Conservation (phyloP, 92 coral and sea anemone species). For the Siderastrea siderea region DNA sequence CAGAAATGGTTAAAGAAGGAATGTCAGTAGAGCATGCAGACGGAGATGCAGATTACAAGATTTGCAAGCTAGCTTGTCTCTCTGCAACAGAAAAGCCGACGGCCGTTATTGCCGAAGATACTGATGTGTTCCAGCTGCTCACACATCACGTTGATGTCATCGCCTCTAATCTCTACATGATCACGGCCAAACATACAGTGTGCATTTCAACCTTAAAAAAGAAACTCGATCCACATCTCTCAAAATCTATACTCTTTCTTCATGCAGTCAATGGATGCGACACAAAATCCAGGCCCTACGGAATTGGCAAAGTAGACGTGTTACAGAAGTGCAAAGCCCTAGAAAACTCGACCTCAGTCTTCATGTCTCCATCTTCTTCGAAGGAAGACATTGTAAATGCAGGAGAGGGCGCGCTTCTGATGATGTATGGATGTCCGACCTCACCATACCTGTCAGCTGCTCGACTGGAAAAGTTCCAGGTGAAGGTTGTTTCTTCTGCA, state of each 20-base stretch:
- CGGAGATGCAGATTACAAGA: constrained; percentile 30
- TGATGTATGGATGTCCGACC: constrained; percentile 17
- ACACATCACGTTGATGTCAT: neutral
- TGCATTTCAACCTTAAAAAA: neutral
- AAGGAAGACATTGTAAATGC: neutral
- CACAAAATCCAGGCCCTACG: constrained; percentile 23
- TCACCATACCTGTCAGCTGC: constrained; percentile 26
- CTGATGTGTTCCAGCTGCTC: constrained; percentile 21
- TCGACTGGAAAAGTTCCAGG: constrained; percentile 43
- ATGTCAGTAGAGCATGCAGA: neutral
- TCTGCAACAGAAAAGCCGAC: constrained; percentile 4
- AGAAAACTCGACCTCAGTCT: neutral
- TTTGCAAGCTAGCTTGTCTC: constrained; percentile 1
- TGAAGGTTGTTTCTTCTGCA: constrained; percentile 38
- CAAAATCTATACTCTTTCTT: constrained; percentile 2
- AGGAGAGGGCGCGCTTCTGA: constrained; percentile 43
- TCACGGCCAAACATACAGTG: constrained; percentile 13
- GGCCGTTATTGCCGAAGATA: constrained; percentile 4
- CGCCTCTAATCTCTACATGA: constrained; percentile 23
- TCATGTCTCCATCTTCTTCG: constrained; percentile 13
- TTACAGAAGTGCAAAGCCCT: constrained; percentile 27
- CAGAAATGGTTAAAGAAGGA: neutral
- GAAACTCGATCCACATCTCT: constrained; percentile 1
- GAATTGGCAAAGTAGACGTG: constrained; percentile 16
- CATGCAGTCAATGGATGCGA: neutral